A percentile compares a stretch with the other conserved stretches of the same genome.
Evolutionary conservation across 2,113 vertebrate genomes (phyloP).

Genomic region (Prunella fulvescens): DNA sequence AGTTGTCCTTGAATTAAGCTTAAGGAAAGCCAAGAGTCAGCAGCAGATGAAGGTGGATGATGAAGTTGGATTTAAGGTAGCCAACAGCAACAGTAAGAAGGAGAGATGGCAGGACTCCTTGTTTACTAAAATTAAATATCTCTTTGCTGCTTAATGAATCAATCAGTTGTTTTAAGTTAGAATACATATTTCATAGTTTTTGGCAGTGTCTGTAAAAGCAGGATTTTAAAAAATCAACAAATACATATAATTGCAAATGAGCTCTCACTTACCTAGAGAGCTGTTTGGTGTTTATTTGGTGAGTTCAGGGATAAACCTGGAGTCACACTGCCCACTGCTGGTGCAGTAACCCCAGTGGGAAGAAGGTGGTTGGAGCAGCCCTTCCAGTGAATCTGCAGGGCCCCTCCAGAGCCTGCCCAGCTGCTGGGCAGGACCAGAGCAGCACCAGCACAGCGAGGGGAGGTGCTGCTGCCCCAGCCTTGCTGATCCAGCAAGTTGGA

Average conservation of each 20-base stretch:
- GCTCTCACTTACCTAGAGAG: not conserved
- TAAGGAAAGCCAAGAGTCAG: not conserved
- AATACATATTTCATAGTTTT: not conserved
- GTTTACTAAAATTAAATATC: not conserved
- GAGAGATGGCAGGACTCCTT: not conserved
- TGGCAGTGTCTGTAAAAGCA: not conserved
- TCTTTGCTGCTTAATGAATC: not conserved
- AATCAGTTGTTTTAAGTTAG: not conserved
- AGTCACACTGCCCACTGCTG: not conserved
- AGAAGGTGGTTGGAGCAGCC: not conserved
- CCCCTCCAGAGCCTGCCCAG: not conserved
- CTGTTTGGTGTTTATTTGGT: not conserved
- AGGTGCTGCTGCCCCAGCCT: not conserved
- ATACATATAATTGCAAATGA: not conserved
- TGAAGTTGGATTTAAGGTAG: not conserved
- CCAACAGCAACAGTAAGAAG: not conserved
- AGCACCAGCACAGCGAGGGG: rapidly evolving
- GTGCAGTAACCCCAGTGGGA: rapidly evolving
- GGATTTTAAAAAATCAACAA: not conserved
- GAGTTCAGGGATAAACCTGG: not conserved
- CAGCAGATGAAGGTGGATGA: not conserved
- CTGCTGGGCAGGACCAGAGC: not conserved
- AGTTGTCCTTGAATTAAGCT: not conserved
- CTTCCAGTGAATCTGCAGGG: not conserved
- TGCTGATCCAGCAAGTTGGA: not conserved